These are phyloP conservation scores for Blennius ocellaris DNA, from an alignment of 2,113 vertebrate genomes.

Conservation along the genomic window DNA sequence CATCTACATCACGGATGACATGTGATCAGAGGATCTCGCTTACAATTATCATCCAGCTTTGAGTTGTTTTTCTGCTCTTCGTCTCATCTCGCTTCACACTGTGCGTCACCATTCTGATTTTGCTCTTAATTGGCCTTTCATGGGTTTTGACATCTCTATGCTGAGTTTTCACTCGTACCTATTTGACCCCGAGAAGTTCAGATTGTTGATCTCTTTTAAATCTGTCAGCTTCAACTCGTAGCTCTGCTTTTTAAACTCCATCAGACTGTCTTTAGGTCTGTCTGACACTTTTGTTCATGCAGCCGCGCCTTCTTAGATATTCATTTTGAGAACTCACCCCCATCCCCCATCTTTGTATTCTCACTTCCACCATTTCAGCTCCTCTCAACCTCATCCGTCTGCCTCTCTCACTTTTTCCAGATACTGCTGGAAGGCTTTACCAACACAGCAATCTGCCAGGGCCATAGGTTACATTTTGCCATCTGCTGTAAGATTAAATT, in stretches of 20 bases:
- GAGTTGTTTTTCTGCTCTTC: slow-evolving; percentile 63
- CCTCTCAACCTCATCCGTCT: slow-evolving; percentile 49
- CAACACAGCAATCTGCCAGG: slow-evolving; percentile 84
- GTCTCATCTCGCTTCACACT: slow-evolving; percentile 43
- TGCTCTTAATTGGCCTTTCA: slow-evolving; percentile 65
- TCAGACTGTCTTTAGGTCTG: slow-evolving; percentile 16
- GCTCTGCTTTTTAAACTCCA: slow-evolving; percentile 37
- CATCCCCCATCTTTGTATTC: slow-evolving; percentile 41
- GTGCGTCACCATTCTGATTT: slow-evolving; percentile 32
- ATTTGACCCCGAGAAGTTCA: slow-evolving; percentile 57
- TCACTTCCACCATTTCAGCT: slow-evolving; percentile 26
- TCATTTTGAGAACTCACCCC: not conserved
- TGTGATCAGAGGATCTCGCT: slow-evolving; percentile 71
- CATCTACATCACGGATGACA: slow-evolving; percentile 80
- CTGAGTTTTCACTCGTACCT: slow-evolving; percentile 15
- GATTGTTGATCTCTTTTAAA: slow-evolving; percentile 46
- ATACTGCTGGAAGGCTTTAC: slow-evolving; percentile 76
- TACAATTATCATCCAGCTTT: slow-evolving; percentile 77
- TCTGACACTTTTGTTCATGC: slow-evolving; percentile 3
- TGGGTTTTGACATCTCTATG: slow-evolving; percentile 59
- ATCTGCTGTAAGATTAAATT: slow-evolving; percentile 82
- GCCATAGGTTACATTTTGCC: slow-evolving; percentile 81
- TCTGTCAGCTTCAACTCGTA: slow-evolving; percentile 54
- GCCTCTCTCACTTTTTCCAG: slow-evolving; percentile 33
- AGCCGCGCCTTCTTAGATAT: slow-evolving; percentile 7